Evolutionary conservation across 2,888 invertebrate genomes (phyloP), one percentile per base, ranked within the genome.

Genomic region (Lysandra coridon): DNA sequence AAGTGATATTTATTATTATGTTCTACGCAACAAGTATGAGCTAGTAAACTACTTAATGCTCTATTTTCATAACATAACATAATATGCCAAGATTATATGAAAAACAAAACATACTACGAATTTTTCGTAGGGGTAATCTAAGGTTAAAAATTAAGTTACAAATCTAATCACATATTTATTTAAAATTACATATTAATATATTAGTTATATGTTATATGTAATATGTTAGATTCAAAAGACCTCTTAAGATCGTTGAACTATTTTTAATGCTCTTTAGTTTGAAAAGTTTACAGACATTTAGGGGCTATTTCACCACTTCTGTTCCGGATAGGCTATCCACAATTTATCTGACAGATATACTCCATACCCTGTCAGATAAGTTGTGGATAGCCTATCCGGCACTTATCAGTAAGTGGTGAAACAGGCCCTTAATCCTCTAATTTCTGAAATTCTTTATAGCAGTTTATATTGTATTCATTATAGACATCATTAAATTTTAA

Each of bases 21-120:
- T 80, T 81, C 75, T 62, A 75, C 77, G 81, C 80, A 57, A 79
- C 74, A 78, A 76, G 81, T 73, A 12, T 30, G 30, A 64, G 10
- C 23, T 64, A 62, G 23, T 23, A 64, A 78, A 78, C 77, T 80
- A 81, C 44, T 74, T 74, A 64, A 64, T 64, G 64, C 64, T 64
- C 64, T 64, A 30, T 64, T 64, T 64, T 62, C 64, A 64, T 64
- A 30, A 64, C 64, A 64, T 64, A 12, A 64, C 30, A 64, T 30
- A 57, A 4, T 57, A 64, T 64, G 30, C 64, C 64, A 64, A 64
- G 64, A 62, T 23, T 23, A 7, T n/a, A 23, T 62, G 62, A 23
- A 62, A 62, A 62, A 62, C 23, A 62, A 62, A 62, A 62, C 62
- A 62, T 10, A 62, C n/a, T n/a, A 23, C n/a, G 1, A 23, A 10